Percentiles rank a stretch among this genome's conserved stretches.
phyloP scores from a whole-genome alignment of 2,797 vertebrate species.

The Distichodus sexfasciatus region DNA sequence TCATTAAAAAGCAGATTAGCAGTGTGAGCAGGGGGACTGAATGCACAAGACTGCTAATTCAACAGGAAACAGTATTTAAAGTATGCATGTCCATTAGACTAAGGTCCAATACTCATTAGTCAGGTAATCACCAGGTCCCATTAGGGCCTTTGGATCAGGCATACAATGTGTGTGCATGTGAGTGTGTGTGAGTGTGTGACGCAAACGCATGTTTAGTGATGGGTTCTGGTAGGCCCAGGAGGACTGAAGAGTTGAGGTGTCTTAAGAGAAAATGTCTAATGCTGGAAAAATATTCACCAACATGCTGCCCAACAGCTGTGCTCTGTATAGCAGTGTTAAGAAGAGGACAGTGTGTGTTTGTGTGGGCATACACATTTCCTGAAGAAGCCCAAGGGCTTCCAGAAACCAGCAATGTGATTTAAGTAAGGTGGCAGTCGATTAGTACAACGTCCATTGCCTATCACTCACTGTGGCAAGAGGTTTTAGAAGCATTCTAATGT shows the following conservation, averaged over 20 bases:
- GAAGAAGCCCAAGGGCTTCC: not conserved
- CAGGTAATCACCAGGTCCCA: slow-evolving; percentile 57
- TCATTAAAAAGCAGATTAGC: slow-evolving; percentile 98
- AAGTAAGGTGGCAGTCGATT: slow-evolving; percentile 49
- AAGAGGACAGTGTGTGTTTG: not conserved
- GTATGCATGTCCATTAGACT: slow-evolving; percentile 63
- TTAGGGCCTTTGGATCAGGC: slow-evolving; percentile 50
- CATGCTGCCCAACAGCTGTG: slow-evolving; percentile 26
- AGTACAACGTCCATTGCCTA: slow-evolving; percentile 47
- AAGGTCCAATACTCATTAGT: slow-evolving; percentile 61
- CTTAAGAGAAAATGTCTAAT: slow-evolving; percentile 40
- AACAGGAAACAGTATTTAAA: slow-evolving; percentile 72
- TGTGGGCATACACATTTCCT: slow-evolving; percentile 5
- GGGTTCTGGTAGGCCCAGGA: slow-evolving; percentile 4
- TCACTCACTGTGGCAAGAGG: slow-evolving; percentile 39
- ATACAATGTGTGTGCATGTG: slow-evolving; percentile 25
- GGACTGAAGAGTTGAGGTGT: slow-evolving; percentile 14
- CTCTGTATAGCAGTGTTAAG: slow-evolving; percentile 19
- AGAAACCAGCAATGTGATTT: slow-evolving; percentile 35
- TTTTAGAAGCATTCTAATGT: slow-evolving; percentile 38
- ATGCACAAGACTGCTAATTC: slow-evolving; percentile 77
- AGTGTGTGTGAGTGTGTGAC: slow-evolving; percentile 21
- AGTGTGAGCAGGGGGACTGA: slow-evolving; percentile 81
- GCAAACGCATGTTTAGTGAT: slow-evolving; percentile 6
- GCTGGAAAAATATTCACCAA: slow-evolving; percentile 35